Percentiles rank a stretch among this genome's conserved stretches.
Evolutionary conservation across 2,797 vertebrate genomes (phyloP).

Genomic region (Aphelocoma californica): DNA sequence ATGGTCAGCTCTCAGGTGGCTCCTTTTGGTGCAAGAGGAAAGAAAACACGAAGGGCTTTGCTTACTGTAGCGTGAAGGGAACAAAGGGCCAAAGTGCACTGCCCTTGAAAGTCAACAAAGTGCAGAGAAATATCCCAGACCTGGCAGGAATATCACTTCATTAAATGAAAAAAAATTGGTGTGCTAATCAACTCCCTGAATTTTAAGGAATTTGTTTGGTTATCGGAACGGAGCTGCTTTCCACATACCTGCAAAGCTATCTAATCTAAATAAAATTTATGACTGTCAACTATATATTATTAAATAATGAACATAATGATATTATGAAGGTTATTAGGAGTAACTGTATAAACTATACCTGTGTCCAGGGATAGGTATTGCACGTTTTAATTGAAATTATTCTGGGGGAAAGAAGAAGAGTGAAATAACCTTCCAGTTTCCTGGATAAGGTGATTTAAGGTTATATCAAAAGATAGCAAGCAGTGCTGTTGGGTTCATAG

Average conservation of each 20-base stretch:
- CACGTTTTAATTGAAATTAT: not conserved
- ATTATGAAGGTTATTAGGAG: conserved; percentile 29
- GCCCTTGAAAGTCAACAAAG: not conserved
- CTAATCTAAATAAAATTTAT: conserved; percentile 14
- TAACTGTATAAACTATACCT: not conserved
- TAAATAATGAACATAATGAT: conserved; percentile 5
- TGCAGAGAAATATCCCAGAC: not conserved
- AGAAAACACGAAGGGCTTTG: not conserved
- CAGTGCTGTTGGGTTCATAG: not conserved
- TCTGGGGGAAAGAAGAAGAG: not conserved
- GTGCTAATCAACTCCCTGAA: not conserved
- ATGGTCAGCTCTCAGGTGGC: not conserved
- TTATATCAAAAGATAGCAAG: not conserved
- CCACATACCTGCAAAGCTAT: not conserved
- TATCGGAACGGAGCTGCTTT: not conserved
- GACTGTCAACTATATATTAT: not conserved
- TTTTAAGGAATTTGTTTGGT: not conserved
- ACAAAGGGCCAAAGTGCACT: conserved; percentile 30
- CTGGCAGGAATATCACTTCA: not conserved
- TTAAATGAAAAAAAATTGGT: not conserved
- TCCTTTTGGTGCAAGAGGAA: not conserved
- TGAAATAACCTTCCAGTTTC: not conserved
- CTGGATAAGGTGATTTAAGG: not conserved
- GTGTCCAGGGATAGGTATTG: not conserved
- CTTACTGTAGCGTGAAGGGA: not conserved